Evolutionary conservation across 2,888 invertebrate genomes (phyloP).

Genomic region (Cecidostiba fungosa): DNA sequence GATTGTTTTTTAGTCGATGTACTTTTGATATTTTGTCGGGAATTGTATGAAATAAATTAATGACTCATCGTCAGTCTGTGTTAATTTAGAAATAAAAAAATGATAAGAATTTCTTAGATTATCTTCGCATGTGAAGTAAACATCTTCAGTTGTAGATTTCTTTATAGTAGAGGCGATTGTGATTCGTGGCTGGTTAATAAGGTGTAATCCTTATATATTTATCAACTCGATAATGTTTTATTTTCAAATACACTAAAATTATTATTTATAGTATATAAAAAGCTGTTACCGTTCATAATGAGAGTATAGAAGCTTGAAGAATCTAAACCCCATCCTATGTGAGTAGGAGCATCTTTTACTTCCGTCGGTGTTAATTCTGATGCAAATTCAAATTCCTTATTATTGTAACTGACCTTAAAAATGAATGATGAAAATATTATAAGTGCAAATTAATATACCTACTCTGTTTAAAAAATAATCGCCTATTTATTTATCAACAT

Average conservation of each 20-base stretch:
- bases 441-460: too few species aligned
- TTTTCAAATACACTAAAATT: background rate
- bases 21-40: too few species aligned
- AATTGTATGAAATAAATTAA: too few species aligned
- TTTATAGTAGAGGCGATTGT: too few species aligned
- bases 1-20: too few species aligned
- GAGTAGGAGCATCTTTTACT: constrained; percentile 72
- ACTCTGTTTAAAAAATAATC: background rate
- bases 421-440: constrained; percentile 13
- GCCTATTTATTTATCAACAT: too few species aligned
- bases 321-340: constrained; percentile 75
- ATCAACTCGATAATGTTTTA: too few species aligned
- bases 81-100: too few species aligned
- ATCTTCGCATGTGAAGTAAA: constrained; percentile 72
- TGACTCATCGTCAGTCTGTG: too few species aligned
- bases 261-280: background rate
- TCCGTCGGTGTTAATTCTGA: constrained; percentile 75
- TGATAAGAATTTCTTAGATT: too few species aligned
- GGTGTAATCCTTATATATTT: too few species aligned
- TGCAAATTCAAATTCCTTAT: constrained; percentile 72
- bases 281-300: constrained; percentile 72
- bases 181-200: too few species aligned
- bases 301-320: constrained; percentile 77
- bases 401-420: constrained; percentile 74
- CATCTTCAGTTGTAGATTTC: constrained; percentile 26